Percentiles rank a stretch among this genome's conserved stretches.
Conservation (phyloP, 2,888 invertebrate species). For the Pollenia labialis region DNA sequence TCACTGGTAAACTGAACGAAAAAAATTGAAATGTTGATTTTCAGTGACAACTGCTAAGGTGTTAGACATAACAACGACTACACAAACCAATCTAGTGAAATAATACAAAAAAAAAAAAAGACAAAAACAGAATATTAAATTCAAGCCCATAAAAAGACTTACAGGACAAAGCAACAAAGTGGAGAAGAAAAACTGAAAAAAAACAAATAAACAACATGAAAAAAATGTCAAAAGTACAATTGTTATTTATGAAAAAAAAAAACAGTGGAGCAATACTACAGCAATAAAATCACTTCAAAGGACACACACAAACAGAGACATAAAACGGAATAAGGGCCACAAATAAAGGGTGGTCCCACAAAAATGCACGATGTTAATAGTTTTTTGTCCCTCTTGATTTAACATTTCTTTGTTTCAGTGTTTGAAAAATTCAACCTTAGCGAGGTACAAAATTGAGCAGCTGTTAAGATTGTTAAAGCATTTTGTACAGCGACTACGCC, state of each 20-base stretch:
- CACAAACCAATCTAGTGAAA: slow-evolving; percentile 7
- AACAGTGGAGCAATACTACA: slow-evolving; percentile 11
- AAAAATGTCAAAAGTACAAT: slow-evolving; percentile 77
- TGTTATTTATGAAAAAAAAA: slow-evolving; percentile 78
- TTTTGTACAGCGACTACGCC: no score
- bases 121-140: slow-evolving; percentile 55
- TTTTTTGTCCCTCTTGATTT: no score
- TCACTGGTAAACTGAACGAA: background rate
- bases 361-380: no score
- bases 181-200: slow-evolving; percentile 35
- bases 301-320: slow-evolving; percentile 46
- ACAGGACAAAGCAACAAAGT: slow-evolving; percentile 42
- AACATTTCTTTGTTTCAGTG: no score
- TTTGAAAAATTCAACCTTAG: no score
- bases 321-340: slow-evolving; percentile 26
- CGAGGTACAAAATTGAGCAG: no score
- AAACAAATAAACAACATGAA: slow-evolving; percentile 65
- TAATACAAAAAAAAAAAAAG: slow-evolving; percentile 1
- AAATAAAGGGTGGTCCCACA: slow-evolving; percentile 1
- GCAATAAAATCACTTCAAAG: slow-evolving; percentile 71
- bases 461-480: no score
- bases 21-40: slow-evolving; percentile 52
- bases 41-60: slow-evolving; percentile 61
- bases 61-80: slow-evolving; percentile 65
- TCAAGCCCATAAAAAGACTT: slow-evolving; percentile 42